Base-by-base conservation (phyloP, 2,888 invertebrate genomes). In the Cordilura impudica region DNA sequence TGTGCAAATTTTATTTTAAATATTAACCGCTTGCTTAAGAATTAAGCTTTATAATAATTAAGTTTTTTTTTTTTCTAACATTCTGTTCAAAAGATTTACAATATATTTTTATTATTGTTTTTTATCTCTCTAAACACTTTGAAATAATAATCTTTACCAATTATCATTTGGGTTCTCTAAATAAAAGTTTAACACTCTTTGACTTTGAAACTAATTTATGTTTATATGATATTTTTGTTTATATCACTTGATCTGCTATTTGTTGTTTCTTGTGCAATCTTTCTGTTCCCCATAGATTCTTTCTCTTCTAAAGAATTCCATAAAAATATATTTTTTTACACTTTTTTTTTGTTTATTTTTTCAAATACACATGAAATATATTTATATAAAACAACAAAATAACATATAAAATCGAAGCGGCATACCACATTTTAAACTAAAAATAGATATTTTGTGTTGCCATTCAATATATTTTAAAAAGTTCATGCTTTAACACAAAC, bases 391-490 rank as follows among this genome's bases (percentile, higher is more conserved):
- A 26, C 3, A n/a, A n/a, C 3, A 26, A 35, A 12, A n/a, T 12
- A 12, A 35, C 35, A 35, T 35, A 35, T 12, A 35, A 35, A 35
- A 35, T 35, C 35, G 35, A 10, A 35, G 35, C 35, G 35, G 35
- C 35, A 35, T 35, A 35, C 35, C 35, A 49, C 26, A 39, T 43
- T 49, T 47, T 51, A 66, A 74, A 60, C 29, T 67, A 74, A 74
- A 74, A 53, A 19, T 61, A 74, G 66, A 72, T 49, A 45, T 49
- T 58, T 43, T 45, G 8, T 31, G 31, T 31, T 31, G 31, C 31
- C 31, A 31, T 31, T 8, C 3, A 6, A n/a, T n/a, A 26, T 4
- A 3, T 26, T 26, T 6, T 26, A 26, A 26, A 4, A 26, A 26
- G 6, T 26, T 26, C 26, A 26, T 3, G 3, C 26, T 26, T 3